Evolutionary conservation across 1,140 invertebrate species (phyloP).

Genomic region (Diabrotica virgifera): DNA sequence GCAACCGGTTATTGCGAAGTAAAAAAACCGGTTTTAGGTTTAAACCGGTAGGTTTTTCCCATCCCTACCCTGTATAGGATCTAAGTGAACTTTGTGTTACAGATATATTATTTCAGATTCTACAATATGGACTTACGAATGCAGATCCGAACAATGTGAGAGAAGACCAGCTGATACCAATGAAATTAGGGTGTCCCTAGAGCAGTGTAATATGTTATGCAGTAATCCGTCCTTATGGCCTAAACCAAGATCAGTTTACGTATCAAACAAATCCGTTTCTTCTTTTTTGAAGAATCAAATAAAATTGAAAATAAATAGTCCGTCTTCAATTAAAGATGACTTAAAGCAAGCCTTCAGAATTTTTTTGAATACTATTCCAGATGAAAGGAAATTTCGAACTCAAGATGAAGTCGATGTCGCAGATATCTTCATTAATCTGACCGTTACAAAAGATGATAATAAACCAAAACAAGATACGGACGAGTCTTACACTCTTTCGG

Average conservation of each 20-base stretch:
- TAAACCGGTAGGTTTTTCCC: too few relatives aligned
- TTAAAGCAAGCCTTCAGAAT: constrained; percentile 16
- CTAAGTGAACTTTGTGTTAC: too few relatives aligned
- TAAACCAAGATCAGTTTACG: constrained; percentile 46
- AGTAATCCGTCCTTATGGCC: constrained; percentile 51
- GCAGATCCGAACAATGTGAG: neutral
- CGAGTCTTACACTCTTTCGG: constrained; percentile 66
- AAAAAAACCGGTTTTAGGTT: too few relatives aligned
- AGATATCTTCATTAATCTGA: constrained; percentile 21
- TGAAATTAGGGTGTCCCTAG: constrained; percentile 30
- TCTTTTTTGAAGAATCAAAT: constrained; percentile 45
- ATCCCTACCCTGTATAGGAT: too few relatives aligned
- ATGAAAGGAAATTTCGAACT: neutral
- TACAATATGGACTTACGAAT: constrained; percentile 5
- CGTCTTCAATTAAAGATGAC: constrained; percentile 6
- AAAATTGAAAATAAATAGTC: constrained; percentile 44
- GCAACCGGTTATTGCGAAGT: too few relatives aligned
- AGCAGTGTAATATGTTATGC: constrained; percentile 50
- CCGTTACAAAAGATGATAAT: constrained; percentile 19
- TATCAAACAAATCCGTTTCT: constrained; percentile 44
- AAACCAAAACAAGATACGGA: constrained; percentile 59
- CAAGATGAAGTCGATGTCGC: constrained; percentile 1
- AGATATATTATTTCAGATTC: neutral
- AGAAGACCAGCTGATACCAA: neutral
- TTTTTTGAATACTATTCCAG: constrained; percentile 16